Evolutionary conservation across 1,140 invertebrate genomes (phyloP), one percentile per base, ranked within the genome.

Genomic region (Druon quercuslanigerum): DNA sequence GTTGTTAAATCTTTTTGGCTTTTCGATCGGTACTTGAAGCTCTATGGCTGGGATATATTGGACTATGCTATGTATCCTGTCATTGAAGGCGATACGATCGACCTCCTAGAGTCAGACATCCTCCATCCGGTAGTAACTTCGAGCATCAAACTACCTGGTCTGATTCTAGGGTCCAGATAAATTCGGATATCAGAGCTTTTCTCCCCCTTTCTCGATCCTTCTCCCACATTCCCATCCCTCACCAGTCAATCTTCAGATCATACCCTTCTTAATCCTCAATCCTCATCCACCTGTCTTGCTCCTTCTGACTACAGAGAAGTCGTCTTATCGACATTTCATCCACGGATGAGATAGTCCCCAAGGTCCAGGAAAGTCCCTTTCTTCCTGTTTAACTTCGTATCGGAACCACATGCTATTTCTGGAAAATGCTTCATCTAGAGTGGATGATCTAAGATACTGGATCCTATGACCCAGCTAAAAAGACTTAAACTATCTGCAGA

Each of bases 101-200:
- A 73, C 17, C 52, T 50, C 56, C 19, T 33, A 54, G 9, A 72
- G 78, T 79, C 70, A 71, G 25, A 46, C 78, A 79, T 72, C 60
- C 40, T 74, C 75, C 51, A 79, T 71, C 60, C 74, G 66, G 74
- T 74, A 76, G 74, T 76, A 79, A 79, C 76, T 79, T 79, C 78
- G 57, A 60, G 60, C 84, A 82, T 84, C 84, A 74, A 84, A 86
- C 83, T 82, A 76, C 75, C 81, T 81, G 82, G 74, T 80, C 70
- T 79, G 83, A 87, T 84, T 87, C 77, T 74, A 80, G 75, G 76
- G 77, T 76, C 51, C 33, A 82, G 85, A 87, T 87, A 87, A 82
- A 79, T 73, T 17, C 76, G 77, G 78, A 75, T 73, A 56, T 75
- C 79, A 70, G 66, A 71, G 51, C 56, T 72, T 50, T 75, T 76